These are phyloP conservation scores for Euzetes globulus DNA, from an alignment of 2,888 invertebrate species.

Conservation along the genomic window DNA sequence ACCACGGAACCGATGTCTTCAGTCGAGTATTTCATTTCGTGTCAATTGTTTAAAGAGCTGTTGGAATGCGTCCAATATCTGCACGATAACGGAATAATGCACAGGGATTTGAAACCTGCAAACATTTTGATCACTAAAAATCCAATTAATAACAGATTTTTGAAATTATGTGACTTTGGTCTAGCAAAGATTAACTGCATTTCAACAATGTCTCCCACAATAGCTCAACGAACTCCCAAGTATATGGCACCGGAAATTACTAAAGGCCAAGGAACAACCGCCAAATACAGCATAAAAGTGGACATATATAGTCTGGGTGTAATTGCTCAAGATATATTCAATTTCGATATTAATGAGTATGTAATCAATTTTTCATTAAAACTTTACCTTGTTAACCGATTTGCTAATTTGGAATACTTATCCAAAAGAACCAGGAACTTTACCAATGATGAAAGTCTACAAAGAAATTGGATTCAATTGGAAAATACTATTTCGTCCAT, in stretches of 20 bases:
- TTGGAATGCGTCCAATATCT: not conserved
- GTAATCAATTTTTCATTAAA: too few species aligned
- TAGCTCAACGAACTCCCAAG: not conserved
- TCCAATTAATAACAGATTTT: not conserved
- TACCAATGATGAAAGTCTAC: too few species aligned
- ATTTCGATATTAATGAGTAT: too few species aligned
- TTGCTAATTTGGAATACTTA: too few species aligned
- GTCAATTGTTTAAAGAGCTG: not conserved
- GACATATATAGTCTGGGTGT: not conserved
- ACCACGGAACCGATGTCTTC: not conserved
- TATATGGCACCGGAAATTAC: not conserved
- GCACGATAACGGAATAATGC: not conserved
- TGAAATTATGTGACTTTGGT: not conserved
- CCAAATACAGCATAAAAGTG: not conserved
- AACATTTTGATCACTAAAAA: not conserved
- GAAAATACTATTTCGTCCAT: too few species aligned
- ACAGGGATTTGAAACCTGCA: not conserved
- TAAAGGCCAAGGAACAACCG: too few species aligned
- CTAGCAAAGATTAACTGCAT: not conserved
- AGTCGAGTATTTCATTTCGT: not conserved
- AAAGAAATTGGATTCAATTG: too few species aligned
- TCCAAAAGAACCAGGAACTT: too few species aligned
- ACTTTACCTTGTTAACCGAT: too few species aligned
- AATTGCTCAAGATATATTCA: not conserved
- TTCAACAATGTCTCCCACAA: not conserved